These are phyloP conservation scores for Mesorhabditis belari DNA, from an alignment of 2,888 invertebrate genomes.

Conservation along the genomic window DNA sequence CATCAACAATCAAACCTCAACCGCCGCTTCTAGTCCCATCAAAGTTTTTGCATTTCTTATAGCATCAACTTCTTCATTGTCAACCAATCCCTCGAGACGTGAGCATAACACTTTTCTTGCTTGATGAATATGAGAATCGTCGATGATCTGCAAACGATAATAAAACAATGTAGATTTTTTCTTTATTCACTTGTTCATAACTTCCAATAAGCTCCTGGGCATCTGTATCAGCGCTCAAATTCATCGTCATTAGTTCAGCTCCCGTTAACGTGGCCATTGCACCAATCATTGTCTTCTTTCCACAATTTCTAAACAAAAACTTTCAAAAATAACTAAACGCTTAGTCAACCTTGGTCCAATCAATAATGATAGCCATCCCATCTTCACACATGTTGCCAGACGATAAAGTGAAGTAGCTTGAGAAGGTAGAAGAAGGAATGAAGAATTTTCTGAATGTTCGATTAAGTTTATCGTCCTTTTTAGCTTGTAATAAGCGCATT, in stretches of 20 bases:
- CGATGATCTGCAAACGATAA: slow-evolving; percentile 11
- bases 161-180: neutral
- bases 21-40: slow-evolving; percentile 11
- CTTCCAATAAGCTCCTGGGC: slow-evolving; percentile 89
- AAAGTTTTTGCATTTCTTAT: slow-evolving; percentile 11
- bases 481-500: no score
- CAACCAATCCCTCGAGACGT: slow-evolving; percentile 2
- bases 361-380: slow-evolving; percentile 85
- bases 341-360: slow-evolving; percentile 60
- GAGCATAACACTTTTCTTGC: slow-evolving; percentile 11
- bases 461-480: no score
- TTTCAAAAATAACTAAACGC: no score
- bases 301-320: slow-evolving; percentile 63
- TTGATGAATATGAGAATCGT: slow-evolving; percentile 12
- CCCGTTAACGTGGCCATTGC: slow-evolving; percentile 71
- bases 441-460: no score
- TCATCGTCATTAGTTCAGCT: slow-evolving; percentile 68
- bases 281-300: slow-evolving; percentile 71
- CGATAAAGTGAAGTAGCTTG: slow-evolving; percentile 66
- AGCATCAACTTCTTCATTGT: neutral
- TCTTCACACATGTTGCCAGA: slow-evolving; percentile 75
- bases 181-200: slow-evolving; percentile 79
- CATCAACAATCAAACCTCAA: slow-evolving; percentile 9
- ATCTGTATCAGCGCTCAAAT: slow-evolving; percentile 85
- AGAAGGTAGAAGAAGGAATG: slow-evolving; percentile 52